Evolutionary conservation across 2,113 vertebrate species (phyloP), one percentile per base, ranked within the genome.

Genomic region (Rhineura floridana): DNA sequence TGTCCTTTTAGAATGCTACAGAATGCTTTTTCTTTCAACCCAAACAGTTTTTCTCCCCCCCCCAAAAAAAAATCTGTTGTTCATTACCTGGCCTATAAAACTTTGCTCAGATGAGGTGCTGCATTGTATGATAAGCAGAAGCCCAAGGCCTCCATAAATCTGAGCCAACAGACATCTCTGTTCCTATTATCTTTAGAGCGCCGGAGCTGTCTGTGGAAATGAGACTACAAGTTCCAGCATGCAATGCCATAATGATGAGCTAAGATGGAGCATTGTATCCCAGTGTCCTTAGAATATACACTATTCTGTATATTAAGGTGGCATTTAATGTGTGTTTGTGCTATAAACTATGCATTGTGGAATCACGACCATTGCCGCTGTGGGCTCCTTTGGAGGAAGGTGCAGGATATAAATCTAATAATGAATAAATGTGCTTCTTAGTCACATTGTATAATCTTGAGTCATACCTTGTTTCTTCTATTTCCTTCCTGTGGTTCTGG

Each of bases 261-360:
- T 65, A 81, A 46, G 30, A 59, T 81, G 52, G 55, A 72, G 33
- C 36, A 13, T 25, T 48, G 44, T 46, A 39, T 59, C 44, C 6
- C 6, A n/a, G 0, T 63, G 23, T 3, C 48, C 76, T 39, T 30
- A 77, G 30, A 63, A 23, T 62, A n/a, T 39, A 28, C 19, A 28
- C 28, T 13, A 48, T 36, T 39, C 33, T 55, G 15, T 63, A 13
- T n/a, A 77, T 62, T 77, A 42, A 6, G 25, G 2, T 44, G 52
- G 7, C 10, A 28, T 77, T 44, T 33, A 33, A 23, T 6, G 46
- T 50, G 3, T 30, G 28, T 23, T 30, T 63, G 3, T 25, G 2
- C 65, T 70, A 10, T 82, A 42, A 33, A 30, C 62, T 0, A 0
- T 0, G 0, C 67, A 39, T 76, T 85, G 7, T 63, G 36, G 0